Percentiles rank a stretch among this genome's conserved stretches.
phyloP scores from a whole-genome alignment of 92 coral and sea anemone species.

The Micromussa lordhowensis region DNA sequence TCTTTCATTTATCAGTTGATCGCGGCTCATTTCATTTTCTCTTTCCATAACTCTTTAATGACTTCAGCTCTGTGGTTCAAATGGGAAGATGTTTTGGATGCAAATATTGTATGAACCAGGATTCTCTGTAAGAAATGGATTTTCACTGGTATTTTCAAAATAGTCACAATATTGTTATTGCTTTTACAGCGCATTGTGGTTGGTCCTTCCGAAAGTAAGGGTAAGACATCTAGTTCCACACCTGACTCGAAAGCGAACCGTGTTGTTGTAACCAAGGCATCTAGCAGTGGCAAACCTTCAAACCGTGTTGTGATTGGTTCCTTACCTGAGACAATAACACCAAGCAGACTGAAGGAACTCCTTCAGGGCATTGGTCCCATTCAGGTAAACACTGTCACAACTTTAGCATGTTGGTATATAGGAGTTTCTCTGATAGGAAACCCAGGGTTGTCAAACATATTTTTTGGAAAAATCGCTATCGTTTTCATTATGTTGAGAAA shows the following conservation, averaged over 20 bases:
- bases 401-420: background rate
- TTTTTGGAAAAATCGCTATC: too few relatives aligned
- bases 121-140: too few relatives aligned
- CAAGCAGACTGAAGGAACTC: constrained; percentile 90
- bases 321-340: constrained; percentile 90
- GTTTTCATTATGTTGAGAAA: too few relatives aligned
- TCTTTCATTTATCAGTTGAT: background rate
- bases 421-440: background rate
- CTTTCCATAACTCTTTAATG: background rate
- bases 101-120: too few relatives aligned
- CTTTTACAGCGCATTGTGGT: constrained; percentile 81
- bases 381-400: constrained; percentile 64
- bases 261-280: constrained; percentile 92
- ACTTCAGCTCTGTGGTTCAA: too few relatives aligned
- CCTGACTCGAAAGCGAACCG: constrained; percentile 88
- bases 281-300: constrained; percentile 94
- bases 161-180: background rate
- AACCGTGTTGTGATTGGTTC: constrained; percentile 99
- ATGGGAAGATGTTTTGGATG: background rate
- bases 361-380: constrained; percentile 97
- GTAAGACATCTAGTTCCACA: constrained; percentile 66
- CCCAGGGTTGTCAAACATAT: background rate
- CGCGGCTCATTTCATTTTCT: background rate
- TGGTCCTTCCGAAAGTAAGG: constrained; percentile 89
- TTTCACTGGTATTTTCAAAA: too few relatives aligned